These are phyloP conservation scores for Muntiacus muntjak DNA, from an alignment of 2,113 vertebrate genomes.

Conservation along the genomic window DNA sequence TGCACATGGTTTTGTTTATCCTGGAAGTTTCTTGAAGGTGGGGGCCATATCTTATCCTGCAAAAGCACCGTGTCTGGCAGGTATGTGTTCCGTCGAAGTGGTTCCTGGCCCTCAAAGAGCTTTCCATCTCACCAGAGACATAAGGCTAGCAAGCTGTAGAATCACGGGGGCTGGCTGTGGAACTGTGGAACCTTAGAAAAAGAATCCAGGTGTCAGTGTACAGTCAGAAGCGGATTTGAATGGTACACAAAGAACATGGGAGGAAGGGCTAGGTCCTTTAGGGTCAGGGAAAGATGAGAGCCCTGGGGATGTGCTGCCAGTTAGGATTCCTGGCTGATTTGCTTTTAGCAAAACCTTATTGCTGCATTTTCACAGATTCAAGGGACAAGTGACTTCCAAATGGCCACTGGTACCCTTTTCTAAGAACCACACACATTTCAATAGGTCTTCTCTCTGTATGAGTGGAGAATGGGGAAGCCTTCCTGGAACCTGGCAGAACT, in stretches of 20 bases:
- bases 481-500: not conserved
- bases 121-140: not conserved
- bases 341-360: not conserved
- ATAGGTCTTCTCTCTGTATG: not conserved
- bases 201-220: not conserved
- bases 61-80: not conserved
- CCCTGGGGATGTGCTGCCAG: not conserved
- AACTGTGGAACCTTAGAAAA: not conserved
- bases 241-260: not conserved
- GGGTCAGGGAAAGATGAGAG: not conserved
- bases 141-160: not conserved
- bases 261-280: not conserved
- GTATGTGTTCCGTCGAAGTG: not conserved
- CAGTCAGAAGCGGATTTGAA: not conserved
- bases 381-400: not conserved
- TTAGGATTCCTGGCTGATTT: not conserved
- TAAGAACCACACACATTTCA: not conserved
- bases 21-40: not conserved
- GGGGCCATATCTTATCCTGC: not conserved
- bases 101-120: not conserved
- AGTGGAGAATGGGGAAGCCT: not conserved
- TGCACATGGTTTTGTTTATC: conserved; percentile 2
- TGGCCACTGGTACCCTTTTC: not conserved
- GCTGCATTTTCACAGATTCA: not conserved
- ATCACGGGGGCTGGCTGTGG: not conserved